Conservation (phyloP, 2,888 invertebrate genomes). For the Cataglyphis altisquamis region DNA sequence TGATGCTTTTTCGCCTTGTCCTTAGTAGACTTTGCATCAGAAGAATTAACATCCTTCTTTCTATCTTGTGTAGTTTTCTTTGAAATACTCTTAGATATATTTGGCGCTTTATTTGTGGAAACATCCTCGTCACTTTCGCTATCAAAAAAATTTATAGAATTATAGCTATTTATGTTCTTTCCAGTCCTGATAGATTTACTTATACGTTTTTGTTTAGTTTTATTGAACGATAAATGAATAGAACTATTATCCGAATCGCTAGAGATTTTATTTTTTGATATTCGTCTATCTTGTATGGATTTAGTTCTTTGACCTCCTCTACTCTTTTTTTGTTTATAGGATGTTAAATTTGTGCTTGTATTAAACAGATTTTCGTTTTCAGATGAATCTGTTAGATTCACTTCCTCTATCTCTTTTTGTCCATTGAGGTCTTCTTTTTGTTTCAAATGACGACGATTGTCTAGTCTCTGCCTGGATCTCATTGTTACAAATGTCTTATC, state of each 20-base stretch:
- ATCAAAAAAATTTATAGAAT: neutral
- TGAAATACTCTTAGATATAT: neutral
- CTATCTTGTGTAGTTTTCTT: neutral
- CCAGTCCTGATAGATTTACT: neutral
- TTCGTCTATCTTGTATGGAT: neutral
- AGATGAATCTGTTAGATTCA: neutral
- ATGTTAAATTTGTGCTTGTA: neutral
- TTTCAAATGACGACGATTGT: neutral
- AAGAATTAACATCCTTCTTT: neutral
- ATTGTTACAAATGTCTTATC: neutral
- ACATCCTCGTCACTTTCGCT: slow-evolving; percentile 25
- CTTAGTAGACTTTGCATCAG: neutral
- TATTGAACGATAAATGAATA: neutral
- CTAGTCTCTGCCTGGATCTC: neutral
- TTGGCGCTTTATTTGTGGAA: neutral
- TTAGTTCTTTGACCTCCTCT: neutral
- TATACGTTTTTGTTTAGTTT: neutral
- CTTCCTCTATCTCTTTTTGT: neutral
- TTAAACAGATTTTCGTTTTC: neutral
- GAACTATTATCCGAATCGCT: slow-evolving; percentile 19
- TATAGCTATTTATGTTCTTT: neutral
- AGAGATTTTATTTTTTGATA: neutral
- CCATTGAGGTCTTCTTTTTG: neutral
- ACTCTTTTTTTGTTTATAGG: neutral
- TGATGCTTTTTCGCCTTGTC: neutral